Evolutionary conservation across 2,888 invertebrate genomes (phyloP).

Genomic region (Nephrotoma appendiculata): DNA sequence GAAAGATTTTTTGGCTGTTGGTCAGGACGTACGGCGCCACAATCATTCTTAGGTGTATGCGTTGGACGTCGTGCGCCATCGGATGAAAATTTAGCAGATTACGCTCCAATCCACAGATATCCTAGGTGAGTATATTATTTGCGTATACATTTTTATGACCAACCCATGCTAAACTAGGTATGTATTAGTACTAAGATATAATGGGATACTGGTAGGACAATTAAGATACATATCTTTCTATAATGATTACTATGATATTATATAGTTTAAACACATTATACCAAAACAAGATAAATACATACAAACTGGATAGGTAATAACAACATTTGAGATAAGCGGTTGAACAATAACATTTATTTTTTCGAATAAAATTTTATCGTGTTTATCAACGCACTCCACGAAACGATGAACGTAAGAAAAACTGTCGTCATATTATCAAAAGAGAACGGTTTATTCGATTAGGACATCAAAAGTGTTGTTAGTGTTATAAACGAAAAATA

Average conservation of each 20-base stretch:
- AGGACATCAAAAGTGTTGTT: too few relatives aligned
- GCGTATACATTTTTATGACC: neutral
- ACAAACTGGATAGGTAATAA: neutral
- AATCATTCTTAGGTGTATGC: constrained; percentile 70
- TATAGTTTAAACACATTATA: too few relatives aligned
- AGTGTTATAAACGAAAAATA: too few relatives aligned
- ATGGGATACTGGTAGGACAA: too few relatives aligned
- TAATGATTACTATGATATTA: too few relatives aligned
- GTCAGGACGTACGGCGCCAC: constrained; percentile 39
- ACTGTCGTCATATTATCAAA: neutral
- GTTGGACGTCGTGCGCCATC: constrained; percentile 74
- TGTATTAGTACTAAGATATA: too few relatives aligned
- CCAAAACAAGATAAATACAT: too few relatives aligned
- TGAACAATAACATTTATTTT: neutral
- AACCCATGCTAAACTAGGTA: too few relatives aligned
- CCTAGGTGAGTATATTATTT: constrained; percentile 37
- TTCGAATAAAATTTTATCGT: neutral
- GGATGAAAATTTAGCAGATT: constrained; percentile 75
- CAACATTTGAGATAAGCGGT: neutral
- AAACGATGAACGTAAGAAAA: neutral
- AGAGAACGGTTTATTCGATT: neutral
- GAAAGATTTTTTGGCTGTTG: constrained; percentile 71
- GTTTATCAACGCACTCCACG: neutral
- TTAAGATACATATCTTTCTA: too few relatives aligned
- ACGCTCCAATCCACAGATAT: constrained; percentile 67